Percentiles rank a stretch among this genome's conserved stretches.
Evolutionary conservation across 2,113 vertebrate genomes (phyloP).

Genomic region (Trichechus manatus): DNA sequence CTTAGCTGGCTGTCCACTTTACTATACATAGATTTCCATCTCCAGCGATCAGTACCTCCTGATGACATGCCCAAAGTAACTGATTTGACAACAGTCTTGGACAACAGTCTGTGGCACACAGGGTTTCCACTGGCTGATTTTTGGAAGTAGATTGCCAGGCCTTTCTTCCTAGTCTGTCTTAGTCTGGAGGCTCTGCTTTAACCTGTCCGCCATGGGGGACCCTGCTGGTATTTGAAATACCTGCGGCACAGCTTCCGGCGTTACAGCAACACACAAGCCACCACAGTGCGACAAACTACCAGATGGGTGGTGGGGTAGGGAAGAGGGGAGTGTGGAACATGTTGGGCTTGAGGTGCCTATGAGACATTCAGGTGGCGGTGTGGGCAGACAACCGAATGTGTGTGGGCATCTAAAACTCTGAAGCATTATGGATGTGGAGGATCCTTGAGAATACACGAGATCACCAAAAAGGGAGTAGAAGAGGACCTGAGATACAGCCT

Average conservation of each 20-base stretch:
- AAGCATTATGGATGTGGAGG: not conserved
- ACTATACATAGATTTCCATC: not conserved
- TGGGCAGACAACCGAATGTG: not conserved
- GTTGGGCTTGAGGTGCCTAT: not conserved
- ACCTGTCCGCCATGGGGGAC: not conserved
- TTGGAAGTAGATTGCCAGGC: not conserved
- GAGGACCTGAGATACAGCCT: not conserved
- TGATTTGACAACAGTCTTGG: not conserved
- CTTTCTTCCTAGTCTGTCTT: not conserved
- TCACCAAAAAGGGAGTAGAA: not conserved
- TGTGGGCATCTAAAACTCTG: not conserved
- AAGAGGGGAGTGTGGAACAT: not conserved
- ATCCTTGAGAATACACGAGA: not conserved
- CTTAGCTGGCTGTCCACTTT: not conserved
- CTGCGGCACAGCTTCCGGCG: not conserved
- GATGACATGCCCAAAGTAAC: not conserved
- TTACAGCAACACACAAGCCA: not conserved
- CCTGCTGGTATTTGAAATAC: no score
- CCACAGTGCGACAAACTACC: not conserved
- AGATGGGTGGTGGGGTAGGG: not conserved
- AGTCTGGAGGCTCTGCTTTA: not conserved
- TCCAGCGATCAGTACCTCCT: not conserved
- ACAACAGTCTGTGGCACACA: not conserved
- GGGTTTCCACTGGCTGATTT: not conserved
- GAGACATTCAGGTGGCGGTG: not conserved